Percentiles rank a stretch among this genome's conserved stretches.
These are phyloP conservation scores for Synchiropus splendidus DNA, from an alignment of 2,113 vertebrate species.

Conservation along the genomic window DNA sequence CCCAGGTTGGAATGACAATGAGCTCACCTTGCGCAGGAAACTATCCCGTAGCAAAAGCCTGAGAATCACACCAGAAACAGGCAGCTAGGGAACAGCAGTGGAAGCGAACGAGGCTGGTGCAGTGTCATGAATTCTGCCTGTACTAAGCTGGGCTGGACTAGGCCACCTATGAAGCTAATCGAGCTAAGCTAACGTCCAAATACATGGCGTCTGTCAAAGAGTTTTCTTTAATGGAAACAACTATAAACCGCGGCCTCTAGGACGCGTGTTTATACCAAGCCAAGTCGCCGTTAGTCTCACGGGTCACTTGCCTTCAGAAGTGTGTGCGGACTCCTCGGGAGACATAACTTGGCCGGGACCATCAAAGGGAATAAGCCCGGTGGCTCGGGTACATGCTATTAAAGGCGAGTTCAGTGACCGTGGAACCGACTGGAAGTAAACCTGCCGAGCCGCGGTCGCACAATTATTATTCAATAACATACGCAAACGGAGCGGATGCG, in stretches of 20 bases:
- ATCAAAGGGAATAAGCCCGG: no score
- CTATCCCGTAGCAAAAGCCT: neutral
- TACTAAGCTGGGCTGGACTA: neutral
- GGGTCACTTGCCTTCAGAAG: neutral
- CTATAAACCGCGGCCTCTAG: neutral
- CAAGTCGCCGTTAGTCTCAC: neutral
- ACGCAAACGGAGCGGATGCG: no score
- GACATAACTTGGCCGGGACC: neutral
- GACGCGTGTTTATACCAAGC: neutral
- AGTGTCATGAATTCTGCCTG: neutral
- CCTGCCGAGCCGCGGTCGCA: no score
- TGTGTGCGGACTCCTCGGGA: neutral
- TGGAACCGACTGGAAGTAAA: no score
- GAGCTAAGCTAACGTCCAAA: conserved; percentile 1
- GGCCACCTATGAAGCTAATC: neutral
- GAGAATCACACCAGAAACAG: neutral
- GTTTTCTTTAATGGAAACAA: neutral
- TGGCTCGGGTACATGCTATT: no score
- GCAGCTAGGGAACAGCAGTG: neutral
- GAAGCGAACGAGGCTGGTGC: no score
- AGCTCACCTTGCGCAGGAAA: neutral
- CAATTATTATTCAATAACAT: no score
- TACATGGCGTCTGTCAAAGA: neutral
- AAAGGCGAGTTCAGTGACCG: no score
- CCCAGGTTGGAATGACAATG: neutral